These are phyloP conservation scores for Eulacestoma nigropectus DNA, from an alignment of 2,113 vertebrate species.

Conservation along the genomic window DNA sequence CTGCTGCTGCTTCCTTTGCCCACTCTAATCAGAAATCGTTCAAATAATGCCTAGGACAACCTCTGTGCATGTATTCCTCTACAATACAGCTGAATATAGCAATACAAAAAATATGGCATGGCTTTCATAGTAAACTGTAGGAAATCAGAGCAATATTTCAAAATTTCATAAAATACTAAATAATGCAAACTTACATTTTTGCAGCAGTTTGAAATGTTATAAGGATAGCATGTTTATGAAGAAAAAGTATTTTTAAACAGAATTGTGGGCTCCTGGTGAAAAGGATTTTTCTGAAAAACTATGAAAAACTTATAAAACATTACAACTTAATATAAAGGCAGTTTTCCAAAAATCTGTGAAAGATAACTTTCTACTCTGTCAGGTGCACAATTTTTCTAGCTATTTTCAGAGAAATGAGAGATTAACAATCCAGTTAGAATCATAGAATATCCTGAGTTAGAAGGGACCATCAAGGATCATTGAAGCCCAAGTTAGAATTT, in stretches of 20 bases:
- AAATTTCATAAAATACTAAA: not conserved
- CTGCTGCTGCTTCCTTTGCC: not conserved
- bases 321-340: not conserved
- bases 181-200: not conserved
- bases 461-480: not conserved
- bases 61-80: not conserved
- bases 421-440: not conserved
- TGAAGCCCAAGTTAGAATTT: not conserved
- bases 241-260: not conserved
- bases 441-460: not conserved
- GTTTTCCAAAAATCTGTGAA: not conserved
- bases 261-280: not conserved
- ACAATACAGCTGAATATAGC: not conserved
- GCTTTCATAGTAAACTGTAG: not conserved
- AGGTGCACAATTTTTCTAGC: not conserved
- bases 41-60: not conserved
- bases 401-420: not conserved
- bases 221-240: not conserved
- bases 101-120: not conserved
- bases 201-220: not conserved
- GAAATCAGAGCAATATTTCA: not conserved
- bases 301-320: not conserved
- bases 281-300: not conserved
- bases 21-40: not conserved
- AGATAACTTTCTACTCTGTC: not conserved